Conservation (phyloP, 2,888 invertebrate genomes). For the Nomada fucata region DNA sequence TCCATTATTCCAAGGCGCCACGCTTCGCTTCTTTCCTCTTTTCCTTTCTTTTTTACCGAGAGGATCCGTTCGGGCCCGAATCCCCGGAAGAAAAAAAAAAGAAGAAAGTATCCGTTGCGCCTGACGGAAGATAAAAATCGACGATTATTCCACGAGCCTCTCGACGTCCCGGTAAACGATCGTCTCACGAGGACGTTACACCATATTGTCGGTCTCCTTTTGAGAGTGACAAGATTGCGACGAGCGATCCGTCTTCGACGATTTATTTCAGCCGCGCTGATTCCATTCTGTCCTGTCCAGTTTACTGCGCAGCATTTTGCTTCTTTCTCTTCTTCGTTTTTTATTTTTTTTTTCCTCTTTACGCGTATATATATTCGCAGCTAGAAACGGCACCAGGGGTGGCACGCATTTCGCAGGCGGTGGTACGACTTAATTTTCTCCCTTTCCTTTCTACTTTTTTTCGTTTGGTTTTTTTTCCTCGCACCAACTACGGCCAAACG, state of each 20-base stretch:
- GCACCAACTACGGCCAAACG: not conserved
- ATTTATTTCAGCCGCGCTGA: not conserved
- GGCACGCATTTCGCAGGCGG: slow-evolving; percentile 11
- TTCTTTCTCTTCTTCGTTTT: too few relatives aligned
- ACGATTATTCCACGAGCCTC: slow-evolving; percentile 32
- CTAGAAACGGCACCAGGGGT: not conserved
- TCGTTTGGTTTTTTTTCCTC: not conserved
- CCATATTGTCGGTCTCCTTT: not conserved
- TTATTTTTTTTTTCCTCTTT: not conserved
- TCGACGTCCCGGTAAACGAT: not conserved
- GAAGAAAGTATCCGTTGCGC: slow-evolving; percentile 59
- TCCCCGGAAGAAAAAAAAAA: slow-evolving; percentile 17
- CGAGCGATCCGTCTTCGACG: not conserved
- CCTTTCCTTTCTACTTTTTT: not conserved
- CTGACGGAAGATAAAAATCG: slow-evolving; percentile 59
- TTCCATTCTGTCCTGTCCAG: not conserved
- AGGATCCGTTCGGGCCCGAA: slow-evolving; percentile 20
- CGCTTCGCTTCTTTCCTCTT: slow-evolving; percentile 63
- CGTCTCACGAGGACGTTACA: not conserved
- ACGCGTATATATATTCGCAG: not conserved
- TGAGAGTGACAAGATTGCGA: slow-evolving; percentile 8
- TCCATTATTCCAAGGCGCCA: slow-evolving; percentile 71
- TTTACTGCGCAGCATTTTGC: not conserved
- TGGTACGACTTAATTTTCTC: slow-evolving; percentile 40
- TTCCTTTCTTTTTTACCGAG: slow-evolving; percentile 38